Evolutionary conservation across 2,113 vertebrate genomes (phyloP), one percentile per base, ranked within the genome.

Genomic region (Lasiurus cinereus): DNA sequence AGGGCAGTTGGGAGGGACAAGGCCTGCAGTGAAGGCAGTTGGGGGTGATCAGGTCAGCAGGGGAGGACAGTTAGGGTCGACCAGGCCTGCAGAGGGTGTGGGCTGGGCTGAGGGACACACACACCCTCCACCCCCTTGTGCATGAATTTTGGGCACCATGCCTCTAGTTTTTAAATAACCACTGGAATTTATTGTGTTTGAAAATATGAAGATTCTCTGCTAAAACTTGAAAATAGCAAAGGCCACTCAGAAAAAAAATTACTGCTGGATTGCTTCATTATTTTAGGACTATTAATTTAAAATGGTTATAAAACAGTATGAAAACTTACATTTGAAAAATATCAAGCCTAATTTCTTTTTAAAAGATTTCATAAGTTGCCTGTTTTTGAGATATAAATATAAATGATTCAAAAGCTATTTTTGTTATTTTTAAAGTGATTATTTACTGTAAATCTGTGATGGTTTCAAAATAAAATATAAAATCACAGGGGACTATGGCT

Each of bases 271-370:
- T 92, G 88, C 67, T 74, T 93, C 11, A 21, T 83, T 62, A 83
- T 6, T 52, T 94, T 95, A 72, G 24, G 39, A 52, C 43, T 94
- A 95, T 92, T 94, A 88, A 93, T 95, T 86, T 67, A n/a, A 97
- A 85, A 50, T 93, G 70, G 39, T 74, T 95, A 79, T 27, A 92
- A 90, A 74, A 92, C 82, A 94, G 2, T 24, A 83, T 82, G 33
- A 95, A 96, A 96, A 33, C 14, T 83, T 83, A 95, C 9, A 84
- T 91, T 77, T 96, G 89, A 91, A 70, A 87, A 93, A 95, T 70
- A 96, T 87, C 19, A 73, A 93, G n/a, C 13, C 27, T 79, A n/a
- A 9, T 83, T 96, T 21, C 36, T 52, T 90, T 92, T 2, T 89
- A 33, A 43, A 94, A 48, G 39, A 22, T 48, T 77, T 97, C 46